Evolutionary conservation across 2,888 invertebrate species (phyloP).

Genomic region (Drosophila emarginata): DNA sequence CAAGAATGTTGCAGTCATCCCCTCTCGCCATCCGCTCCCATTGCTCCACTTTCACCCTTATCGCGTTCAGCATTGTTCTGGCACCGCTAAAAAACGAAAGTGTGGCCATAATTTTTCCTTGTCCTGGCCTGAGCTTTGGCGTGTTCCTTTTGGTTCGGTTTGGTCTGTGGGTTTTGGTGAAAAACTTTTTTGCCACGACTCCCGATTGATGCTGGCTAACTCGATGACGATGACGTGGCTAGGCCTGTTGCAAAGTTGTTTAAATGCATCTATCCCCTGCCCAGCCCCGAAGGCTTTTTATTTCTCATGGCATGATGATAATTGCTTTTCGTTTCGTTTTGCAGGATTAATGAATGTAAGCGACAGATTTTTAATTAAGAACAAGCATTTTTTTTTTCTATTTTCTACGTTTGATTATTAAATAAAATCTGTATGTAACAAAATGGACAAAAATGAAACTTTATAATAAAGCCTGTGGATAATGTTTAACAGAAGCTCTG

Average conservation of each 20-base stretch:
- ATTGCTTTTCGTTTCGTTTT: conserved; percentile 1
- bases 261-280: background rate
- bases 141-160: conserved; percentile 43
- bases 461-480: too few species aligned
- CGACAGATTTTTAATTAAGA: conserved; percentile 4
- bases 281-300: background rate
- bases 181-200: background rate
- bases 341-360: conserved; percentile 2
- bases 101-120: conserved; percentile 72
- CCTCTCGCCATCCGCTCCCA: background rate
- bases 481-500: too few species aligned
- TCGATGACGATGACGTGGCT: background rate
- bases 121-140: conserved; percentile 7
- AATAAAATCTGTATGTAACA: too few species aligned
- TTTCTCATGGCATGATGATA: background rate
- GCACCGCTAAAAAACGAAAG: conserved; percentile 64
- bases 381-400: background rate
- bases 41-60: conserved; percentile 43
- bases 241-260: conserved; percentile 6
- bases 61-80: conserved; percentile 61
- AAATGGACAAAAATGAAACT: too few species aligned
- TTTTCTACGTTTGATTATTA: background rate
- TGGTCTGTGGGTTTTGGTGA: background rate
- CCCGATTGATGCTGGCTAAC: conserved; percentile 1
- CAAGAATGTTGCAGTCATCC: conserved; percentile 63